Base-by-base conservation (phyloP, 64 coral and sea anemone genomes). In the Actinia equina region DNA sequence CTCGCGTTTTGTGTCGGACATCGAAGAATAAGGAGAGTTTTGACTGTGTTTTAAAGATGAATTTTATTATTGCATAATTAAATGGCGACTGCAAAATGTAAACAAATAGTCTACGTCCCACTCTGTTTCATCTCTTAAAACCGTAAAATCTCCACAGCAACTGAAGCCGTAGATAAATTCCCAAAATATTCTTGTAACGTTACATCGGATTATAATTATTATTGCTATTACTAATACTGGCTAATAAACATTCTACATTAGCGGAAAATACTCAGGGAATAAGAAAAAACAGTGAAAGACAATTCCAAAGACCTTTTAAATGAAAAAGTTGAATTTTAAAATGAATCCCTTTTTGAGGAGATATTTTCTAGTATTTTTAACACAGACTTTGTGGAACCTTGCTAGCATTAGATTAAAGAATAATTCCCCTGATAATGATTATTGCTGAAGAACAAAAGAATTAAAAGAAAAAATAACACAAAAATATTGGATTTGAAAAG, bases 61-160 rank as follows among this genome's bases (percentile, higher is more conserved):
- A 27, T 74, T n/a, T 74, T 41, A 41, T 74, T 74, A 37, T 37
- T 30, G 26, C 69, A 74, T 74, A 74, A 74, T 74, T 74, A 14
- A 22, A 23, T 22, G 62, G 62, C n/a, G 26, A 41, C 27, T 27
- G 7, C 12, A 41, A 74, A 74, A 74, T 74, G 26, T 74, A 74
- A 74, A 74, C 69, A 74, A 74, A 74, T 26, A 74, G 22, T n/a
- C 11, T 16, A 23, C 62, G 7, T 19, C 62, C 62, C 62, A 65
- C 62, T 3, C 3, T 22, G 18, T 23, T 22, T n/a, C 62, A 41
- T n/a, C 25, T 25, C 8, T 15, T 26, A 12, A 4, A 13, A 25
- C 26, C 69, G 69, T 74, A 12, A 74, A 11, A 74, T 74, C 69
- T 74, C 69, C 69, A 69, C 69, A 74, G 69, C 26, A 74, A 74